Evolutionary conservation across 2,113 vertebrate species (phyloP).

Genomic region (Trogon melanurus): DNA sequence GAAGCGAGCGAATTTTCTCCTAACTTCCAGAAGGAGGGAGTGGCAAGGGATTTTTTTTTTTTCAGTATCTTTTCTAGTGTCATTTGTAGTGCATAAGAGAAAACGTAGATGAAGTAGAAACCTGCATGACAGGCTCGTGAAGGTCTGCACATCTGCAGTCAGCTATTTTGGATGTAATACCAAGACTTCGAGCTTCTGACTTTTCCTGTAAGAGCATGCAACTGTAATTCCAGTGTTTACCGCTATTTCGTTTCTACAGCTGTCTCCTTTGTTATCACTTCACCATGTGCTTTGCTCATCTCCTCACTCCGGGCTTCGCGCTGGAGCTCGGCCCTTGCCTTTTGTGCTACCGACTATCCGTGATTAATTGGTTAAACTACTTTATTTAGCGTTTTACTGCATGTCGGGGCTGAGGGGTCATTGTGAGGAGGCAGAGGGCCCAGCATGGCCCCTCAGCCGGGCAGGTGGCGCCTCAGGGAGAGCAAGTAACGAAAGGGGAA

Average conservation of each 20-base stretch:
- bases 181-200: not conserved
- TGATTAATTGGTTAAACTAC: not conserved
- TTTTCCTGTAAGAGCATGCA: not conserved
- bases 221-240: not conserved
- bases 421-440: not conserved
- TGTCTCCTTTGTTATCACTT: not conserved
- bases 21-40: not conserved
- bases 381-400: fast-evolving
- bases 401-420: not conserved
- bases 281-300: not conserved
- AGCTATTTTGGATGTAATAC: not conserved
- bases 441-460: not conserved
- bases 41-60: not conserved
- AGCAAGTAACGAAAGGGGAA: fast-evolving
- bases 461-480: fast-evolving
- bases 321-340: not conserved
- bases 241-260: not conserved
- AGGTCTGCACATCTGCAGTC: not conserved
- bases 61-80: not conserved
- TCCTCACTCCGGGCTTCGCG: fast-evolving
- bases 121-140: fast-evolving
- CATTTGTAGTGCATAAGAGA: not conserved
- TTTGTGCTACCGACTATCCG: too few species aligned
- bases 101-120: not conserved
- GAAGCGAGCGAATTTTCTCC: not conserved